Evolutionary conservation across 2,888 invertebrate species (phyloP), one percentile per base, ranked within the genome.

Genomic region (Lymantria dispar): DNA sequence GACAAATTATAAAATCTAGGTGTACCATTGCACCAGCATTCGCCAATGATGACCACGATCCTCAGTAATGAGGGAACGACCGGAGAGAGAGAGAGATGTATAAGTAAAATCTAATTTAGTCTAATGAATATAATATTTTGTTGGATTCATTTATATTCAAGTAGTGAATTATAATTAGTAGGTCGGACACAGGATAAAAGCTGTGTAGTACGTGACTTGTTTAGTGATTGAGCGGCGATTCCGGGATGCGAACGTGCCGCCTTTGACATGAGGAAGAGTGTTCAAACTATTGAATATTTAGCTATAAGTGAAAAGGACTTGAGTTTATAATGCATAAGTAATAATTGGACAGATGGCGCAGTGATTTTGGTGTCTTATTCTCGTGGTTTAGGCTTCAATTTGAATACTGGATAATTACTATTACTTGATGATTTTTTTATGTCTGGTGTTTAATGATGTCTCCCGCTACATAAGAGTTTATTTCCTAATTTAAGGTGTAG

Each of bases 131-230:
- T 33, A 33, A 33, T 22, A 33, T 33, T 10, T 33, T 10, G 8
- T 1, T 10, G 8, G 9, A 2, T 10, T 7, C n/a, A 40, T 40
- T 14, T 10, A 43, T 43, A 49, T 49, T 45, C 49, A 41, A 2
- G 36, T 3, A 9, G 29, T 44, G 40, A 31, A 15, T 36, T 30
- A 50, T 45, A 50, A 50, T 50, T 50, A 50, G 46, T 45, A 46
- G 50, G 50, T 46, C 46, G 41, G 38, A 15, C n/a, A 45, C 50
- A 50, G 50, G 50, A 50, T 50, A 50, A 50, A 38, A 13, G 46
- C 14, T 14, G 8, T 38, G n/a, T 7, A 11, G 38, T 38, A 43
- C 46, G 50, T 50, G 50, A 43, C 13, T 13, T 14, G 10, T 12
- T 10, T 43, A 12, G n/a, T 15, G 14, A 50, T 29, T 40, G 10